Conservation (phyloP, 2,888 invertebrate genomes). For the Drosophila falleni region DNA sequence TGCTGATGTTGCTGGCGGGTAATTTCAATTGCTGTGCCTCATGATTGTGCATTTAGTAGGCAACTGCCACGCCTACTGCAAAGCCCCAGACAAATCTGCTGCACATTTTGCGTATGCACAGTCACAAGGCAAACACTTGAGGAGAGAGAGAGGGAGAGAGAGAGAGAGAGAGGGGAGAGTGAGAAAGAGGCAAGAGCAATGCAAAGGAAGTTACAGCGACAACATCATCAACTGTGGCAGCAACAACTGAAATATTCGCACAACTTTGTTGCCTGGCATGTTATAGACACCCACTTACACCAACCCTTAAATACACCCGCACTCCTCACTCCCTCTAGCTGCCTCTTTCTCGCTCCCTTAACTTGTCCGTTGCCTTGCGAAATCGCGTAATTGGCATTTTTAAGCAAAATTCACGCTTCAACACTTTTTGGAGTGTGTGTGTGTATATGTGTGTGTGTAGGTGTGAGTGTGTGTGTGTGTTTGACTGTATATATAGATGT, state of each 20-base stretch:
- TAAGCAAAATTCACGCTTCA: constrained; percentile 82
- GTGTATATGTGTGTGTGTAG: constrained; percentile 25
- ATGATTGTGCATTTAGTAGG: constrained; percentile 78
- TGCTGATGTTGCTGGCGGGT: constrained; percentile 25
- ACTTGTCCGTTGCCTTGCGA: constrained; percentile 41
- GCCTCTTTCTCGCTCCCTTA: neutral
- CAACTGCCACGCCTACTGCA: constrained; percentile 34
- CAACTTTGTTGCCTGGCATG: constrained; percentile 58
- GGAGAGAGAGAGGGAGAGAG: constrained; percentile 9
- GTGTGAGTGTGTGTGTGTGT: constrained; percentile 9
- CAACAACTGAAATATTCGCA: constrained; percentile 41
- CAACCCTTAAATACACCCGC: constrained; percentile 9
- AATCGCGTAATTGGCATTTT: constrained; percentile 81
- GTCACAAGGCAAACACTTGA: constrained; percentile 74
- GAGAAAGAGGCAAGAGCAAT: neutral
- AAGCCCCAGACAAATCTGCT: neutral
- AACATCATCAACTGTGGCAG: constrained; percentile 52
- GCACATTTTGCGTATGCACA: constrained; percentile 58
- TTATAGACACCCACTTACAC: constrained; percentile 37
- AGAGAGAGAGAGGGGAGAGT: neutral
- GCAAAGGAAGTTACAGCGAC: constrained; percentile 34
- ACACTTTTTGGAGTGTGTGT: constrained; percentile 76
- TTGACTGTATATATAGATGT: constrained; percentile 3
- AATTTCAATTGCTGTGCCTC: constrained; percentile 44
- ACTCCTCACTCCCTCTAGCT: neutral